Conservation (phyloP, 1,140 invertebrate genomes). For the Saccostrea echinata region DNA sequence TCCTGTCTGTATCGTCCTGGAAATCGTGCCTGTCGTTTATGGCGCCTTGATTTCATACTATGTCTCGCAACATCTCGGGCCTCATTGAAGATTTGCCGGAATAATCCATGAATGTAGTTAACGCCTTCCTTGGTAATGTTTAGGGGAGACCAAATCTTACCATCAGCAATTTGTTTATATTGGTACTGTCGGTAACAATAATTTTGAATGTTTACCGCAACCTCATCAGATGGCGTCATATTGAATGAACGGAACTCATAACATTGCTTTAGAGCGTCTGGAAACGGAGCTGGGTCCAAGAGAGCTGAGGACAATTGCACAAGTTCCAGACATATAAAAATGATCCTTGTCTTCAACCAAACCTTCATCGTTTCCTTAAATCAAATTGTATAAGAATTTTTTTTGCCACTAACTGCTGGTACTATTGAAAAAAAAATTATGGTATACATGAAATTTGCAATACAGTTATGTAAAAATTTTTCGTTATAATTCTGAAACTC, state of each 20-base stretch:
- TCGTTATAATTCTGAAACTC: too few relatives aligned
- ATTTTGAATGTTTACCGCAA: neutral
- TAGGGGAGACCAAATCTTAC: neutral
- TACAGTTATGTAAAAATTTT: too few relatives aligned
- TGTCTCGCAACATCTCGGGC: neutral
- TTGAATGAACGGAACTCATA: constrained; percentile 20
- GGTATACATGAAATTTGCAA: too few relatives aligned
- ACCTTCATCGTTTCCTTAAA: neutral
- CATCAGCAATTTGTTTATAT: constrained; percentile 14
- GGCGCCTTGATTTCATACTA: neutral
- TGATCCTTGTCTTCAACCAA: neutral
- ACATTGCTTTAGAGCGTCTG: neutral
- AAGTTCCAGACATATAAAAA: neutral
- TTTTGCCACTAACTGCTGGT: too few relatives aligned
- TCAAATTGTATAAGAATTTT: neutral
- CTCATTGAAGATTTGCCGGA: constrained; percentile 35
- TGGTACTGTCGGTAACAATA: constrained; percentile 24
- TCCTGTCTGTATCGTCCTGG: constrained; percentile 3
- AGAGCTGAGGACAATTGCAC: constrained; percentile 4
- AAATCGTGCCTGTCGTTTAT: constrained; percentile 18
- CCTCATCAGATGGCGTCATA: neutral
- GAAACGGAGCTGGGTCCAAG: constrained; percentile 2
- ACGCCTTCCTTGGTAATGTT: constrained; percentile 16
- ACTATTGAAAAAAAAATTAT: too few relatives aligned
- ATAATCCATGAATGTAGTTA: constrained; percentile 32